A percentile compares a stretch with the other conserved stretches of the same genome.
phyloP scores from a whole-genome alignment of 2,888 invertebrate genomes.

The Pollenia amentaria region DNA sequence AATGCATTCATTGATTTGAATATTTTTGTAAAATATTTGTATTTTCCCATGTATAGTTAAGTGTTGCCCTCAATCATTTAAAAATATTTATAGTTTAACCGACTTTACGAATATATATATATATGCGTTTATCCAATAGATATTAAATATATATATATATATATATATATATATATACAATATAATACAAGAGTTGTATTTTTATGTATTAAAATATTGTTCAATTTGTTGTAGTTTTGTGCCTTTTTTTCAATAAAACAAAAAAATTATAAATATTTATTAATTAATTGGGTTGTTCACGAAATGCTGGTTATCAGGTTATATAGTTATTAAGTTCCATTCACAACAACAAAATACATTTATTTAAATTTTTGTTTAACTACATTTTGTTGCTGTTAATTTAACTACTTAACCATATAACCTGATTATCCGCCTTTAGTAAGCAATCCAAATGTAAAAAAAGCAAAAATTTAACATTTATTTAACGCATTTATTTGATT shows the following conservation, averaged over 20 bases:
- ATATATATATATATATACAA: neutral
- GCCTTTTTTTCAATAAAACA: constrained; percentile 58
- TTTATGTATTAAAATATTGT: constrained; percentile 39
- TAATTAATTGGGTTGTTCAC: too few relatives aligned
- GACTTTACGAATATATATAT: neutral
- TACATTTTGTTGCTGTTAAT: too few relatives aligned
- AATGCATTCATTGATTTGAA: constrained; percentile 28
- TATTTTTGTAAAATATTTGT: constrained; percentile 57
- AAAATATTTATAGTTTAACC: neutral
- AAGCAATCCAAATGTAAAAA: too few relatives aligned
- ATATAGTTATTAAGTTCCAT: too few relatives aligned
- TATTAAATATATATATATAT: neutral
- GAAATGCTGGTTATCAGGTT: too few relatives aligned
- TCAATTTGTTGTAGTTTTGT: constrained; percentile 56
- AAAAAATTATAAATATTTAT: constrained; percentile 42
- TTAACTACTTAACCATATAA: too few relatives aligned
- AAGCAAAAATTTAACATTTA: constrained; percentile 48
- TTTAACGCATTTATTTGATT: constrained; percentile 70
- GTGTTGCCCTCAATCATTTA: constrained; percentile 25
- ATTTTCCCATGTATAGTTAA: constrained; percentile 30
- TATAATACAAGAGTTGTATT: constrained; percentile 38
- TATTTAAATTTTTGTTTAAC: too few relatives aligned
- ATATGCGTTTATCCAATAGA: neutral
- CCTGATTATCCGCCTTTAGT: too few relatives aligned
- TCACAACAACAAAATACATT: too few relatives aligned